Conservation (phyloP, 2,888 invertebrate species). For the Ornithoptera alexandrae region DNA sequence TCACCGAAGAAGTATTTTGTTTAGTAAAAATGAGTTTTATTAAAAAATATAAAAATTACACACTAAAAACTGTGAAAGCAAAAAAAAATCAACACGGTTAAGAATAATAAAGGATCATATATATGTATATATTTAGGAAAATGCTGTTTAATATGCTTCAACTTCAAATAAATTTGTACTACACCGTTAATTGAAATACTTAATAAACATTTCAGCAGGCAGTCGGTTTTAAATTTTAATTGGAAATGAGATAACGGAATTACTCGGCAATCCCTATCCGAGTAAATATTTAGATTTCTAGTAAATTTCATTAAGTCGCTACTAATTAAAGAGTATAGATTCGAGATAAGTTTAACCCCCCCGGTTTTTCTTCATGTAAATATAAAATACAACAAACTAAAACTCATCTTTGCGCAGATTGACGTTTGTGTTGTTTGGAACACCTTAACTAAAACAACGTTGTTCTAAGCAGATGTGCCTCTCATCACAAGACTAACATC, state of each 20-base stretch:
- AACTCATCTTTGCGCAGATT: not conserved
- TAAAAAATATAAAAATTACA: too few species aligned
- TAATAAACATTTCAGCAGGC: conserved; percentile 6
- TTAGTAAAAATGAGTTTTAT: too few species aligned
- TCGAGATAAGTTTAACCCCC: not conserved
- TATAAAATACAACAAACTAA: not conserved
- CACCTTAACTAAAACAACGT: too few species aligned
- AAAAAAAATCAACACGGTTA: too few species aligned
- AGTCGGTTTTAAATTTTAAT: conserved; percentile 13
- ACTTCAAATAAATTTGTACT: not conserved
- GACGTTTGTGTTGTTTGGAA: too few species aligned
- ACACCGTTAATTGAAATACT: conserved; percentile 8
- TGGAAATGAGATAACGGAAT: conserved; percentile 18
- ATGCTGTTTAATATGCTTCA: not conserved
- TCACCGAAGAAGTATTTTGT: too few species aligned
- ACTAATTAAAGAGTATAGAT: conserved; percentile 10
- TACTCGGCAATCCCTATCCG: conserved; percentile 1
- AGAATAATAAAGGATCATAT: too few species aligned
- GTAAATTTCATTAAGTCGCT: conserved; percentile 13
- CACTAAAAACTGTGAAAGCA: too few species aligned
- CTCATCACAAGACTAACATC: too few species aligned
- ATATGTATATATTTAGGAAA: not conserved
- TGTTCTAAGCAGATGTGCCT: too few species aligned
- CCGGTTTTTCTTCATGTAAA: not conserved
- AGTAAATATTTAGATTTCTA: conserved; percentile 16